phyloP scores from a whole-genome alignment of 1,140 invertebrate genomes.

The Tetragnatha versicolor region DNA sequence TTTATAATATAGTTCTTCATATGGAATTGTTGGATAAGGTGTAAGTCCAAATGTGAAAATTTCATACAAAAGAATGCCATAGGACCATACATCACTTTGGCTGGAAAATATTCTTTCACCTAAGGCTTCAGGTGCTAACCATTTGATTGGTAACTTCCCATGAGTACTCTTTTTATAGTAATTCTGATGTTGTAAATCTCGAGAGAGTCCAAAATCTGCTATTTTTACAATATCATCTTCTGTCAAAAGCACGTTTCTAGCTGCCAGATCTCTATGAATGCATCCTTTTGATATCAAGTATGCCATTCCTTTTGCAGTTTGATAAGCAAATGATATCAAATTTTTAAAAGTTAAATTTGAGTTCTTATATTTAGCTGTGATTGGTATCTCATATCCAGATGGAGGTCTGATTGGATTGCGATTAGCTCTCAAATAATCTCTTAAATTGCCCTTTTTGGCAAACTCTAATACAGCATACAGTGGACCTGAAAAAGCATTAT shows the following conservation, averaged over 20 bases:
- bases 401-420: conserved; percentile 79
- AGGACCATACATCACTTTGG: conserved; percentile 97
- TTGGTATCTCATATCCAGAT: conserved; percentile 74
- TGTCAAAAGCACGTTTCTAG: conserved; percentile 94
- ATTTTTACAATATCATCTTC: conserved; percentile 89
- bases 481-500: conserved; percentile 70
- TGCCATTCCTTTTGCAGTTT: conserved; percentile 95
- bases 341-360: conserved; percentile 71
- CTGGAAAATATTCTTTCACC: conserved; percentile 94
- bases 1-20: conserved; percentile 74
- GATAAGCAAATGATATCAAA: conserved; percentile 93
- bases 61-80: conserved; percentile 92
- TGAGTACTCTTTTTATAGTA: conserved; percentile 90
- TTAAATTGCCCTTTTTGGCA: conserved; percentile 92
- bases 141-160: conserved; percentile 93
- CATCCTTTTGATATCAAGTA: conserved; percentile 93
- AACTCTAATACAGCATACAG: conserved; percentile 97
- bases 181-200: conserved; percentile 92
- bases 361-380: conserved; percentile 59
- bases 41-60: conserved; percentile 93
- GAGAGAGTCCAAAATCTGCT: conserved; percentile 95
- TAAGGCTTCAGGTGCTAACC: conserved; percentile 98
- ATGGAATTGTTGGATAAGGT: conserved; percentile 88
- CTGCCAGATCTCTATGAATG: conserved; percentile 94
- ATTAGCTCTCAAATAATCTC: conserved; percentile 90